Percentiles rank a stretch among this genome's conserved stretches.
Conservation (phyloP, 2,113 vertebrate genomes). For the Bagarius yarrelli region DNA sequence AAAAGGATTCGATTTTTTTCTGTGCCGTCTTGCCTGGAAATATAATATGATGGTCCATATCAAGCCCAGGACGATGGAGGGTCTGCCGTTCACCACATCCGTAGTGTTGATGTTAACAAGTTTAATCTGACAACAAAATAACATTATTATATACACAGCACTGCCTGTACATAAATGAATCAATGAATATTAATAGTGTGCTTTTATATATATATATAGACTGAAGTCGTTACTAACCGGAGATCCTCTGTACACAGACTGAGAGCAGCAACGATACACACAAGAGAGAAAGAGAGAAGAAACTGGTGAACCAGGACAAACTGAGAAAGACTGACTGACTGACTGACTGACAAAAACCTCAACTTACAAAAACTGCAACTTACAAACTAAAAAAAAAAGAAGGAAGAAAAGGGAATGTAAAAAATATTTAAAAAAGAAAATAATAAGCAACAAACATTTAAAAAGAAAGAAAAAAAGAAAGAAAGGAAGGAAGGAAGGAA, state of each 20-base stretch:
- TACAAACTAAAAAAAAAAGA: no score
- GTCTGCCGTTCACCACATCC: slow-evolving; percentile 93
- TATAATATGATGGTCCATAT: slow-evolving; percentile 98
- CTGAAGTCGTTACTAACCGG: slow-evolving; percentile 83
- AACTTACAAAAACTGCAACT: no score
- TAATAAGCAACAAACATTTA: no score
- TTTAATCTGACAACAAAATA: slow-evolving; percentile 81
- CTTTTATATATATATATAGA: not conserved
- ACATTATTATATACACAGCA: not conserved
- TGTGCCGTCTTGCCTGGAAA: slow-evolving; percentile 82
- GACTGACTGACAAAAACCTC: no score
- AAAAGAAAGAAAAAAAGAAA: no score
- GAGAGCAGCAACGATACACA: slow-evolving; percentile 60
- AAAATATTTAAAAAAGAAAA: no score
- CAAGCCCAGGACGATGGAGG: slow-evolving; percentile 91
- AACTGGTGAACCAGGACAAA: slow-evolving; percentile 36
- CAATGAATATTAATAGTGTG: not conserved
- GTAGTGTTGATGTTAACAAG: slow-evolving; percentile 98
- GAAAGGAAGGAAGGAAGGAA: no score
- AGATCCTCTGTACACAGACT: slow-evolving; percentile 97
- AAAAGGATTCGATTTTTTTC: not conserved
- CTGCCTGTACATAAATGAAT: not conserved
- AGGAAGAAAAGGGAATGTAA: no score
- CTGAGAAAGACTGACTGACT: not conserved
- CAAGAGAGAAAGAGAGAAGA: slow-evolving; percentile 43